phyloP scores from a whole-genome alignment of 2,797 vertebrate species.

The Brachyalestes nurse region DNA sequence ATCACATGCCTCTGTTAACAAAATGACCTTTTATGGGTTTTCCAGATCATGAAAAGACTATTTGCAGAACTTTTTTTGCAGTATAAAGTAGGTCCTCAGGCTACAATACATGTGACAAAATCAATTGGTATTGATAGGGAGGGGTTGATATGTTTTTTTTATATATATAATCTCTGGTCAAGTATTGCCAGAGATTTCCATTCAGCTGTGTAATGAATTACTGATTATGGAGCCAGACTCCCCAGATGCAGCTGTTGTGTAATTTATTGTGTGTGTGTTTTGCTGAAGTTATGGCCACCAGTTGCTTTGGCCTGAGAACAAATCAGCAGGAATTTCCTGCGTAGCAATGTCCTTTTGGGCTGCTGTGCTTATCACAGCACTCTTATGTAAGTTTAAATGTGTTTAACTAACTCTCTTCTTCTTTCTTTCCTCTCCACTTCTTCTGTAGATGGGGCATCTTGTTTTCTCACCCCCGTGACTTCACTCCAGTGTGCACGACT shows the following conservation, averaged over 20 bases:
- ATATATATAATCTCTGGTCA: not conserved
- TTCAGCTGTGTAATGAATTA: not conserved
- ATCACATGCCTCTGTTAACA: not conserved
- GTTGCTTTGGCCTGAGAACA: slow-evolving; percentile 42
- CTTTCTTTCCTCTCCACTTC: not conserved
- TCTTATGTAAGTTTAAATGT: not conserved
- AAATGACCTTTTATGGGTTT: not conserved
- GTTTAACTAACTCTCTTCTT: not conserved
- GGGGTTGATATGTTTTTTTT: not conserved
- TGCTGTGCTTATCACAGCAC: not conserved
- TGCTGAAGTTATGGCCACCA: slow-evolving; percentile 36
- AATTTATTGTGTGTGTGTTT: slow-evolving; percentile 20
- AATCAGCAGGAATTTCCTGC: slow-evolving; percentile 52
- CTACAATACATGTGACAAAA: no score
- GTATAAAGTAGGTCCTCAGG: no score
- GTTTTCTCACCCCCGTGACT: slow-evolving; percentile 95
- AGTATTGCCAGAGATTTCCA: slow-evolving; percentile 6
- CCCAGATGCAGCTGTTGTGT: slow-evolving; percentile 38
- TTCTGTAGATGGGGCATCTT: slow-evolving; percentile 91
- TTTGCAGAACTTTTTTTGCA: no score
- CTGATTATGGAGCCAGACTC: not conserved
- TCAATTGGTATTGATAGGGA: not conserved
- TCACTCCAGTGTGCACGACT: slow-evolving; percentile 96
- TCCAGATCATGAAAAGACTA: not conserved
- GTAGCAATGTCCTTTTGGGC: slow-evolving; percentile 6